Evolutionary conservation across 2,888 invertebrate genomes (phyloP).

Genomic region (Eupeodes latifasciatus): DNA sequence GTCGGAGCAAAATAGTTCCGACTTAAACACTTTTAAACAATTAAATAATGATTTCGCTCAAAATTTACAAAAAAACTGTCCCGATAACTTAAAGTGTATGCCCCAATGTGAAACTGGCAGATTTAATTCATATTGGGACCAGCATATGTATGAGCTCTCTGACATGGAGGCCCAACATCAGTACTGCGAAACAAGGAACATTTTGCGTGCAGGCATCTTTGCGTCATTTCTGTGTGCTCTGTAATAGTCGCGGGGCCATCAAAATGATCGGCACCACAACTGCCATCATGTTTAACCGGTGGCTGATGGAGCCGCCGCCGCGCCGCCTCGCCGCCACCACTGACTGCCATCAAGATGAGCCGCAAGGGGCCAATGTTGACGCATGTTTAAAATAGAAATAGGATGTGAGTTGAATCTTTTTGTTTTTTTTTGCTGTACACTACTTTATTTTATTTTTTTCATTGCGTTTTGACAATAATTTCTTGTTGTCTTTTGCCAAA

Average conservation of each 20-base stretch:
- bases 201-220: conserved; percentile 69
- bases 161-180: conserved; percentile 55
- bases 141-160: conserved; percentile 30
- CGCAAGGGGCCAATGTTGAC: conserved; percentile 70
- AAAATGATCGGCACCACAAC: conserved; percentile 72
- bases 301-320: conserved; percentile 59
- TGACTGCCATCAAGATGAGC: conserved; percentile 16
- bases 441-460: conserved; percentile 27
- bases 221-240: conserved; percentile 16
- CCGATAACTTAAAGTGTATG: too few species aligned
- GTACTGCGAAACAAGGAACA: conserved; percentile 66
- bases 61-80: neutral
- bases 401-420: conserved; percentile 59
- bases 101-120: neutral
- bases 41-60: too few species aligned
- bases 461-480: conserved; percentile 59
- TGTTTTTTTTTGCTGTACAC: neutral
- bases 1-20: too few species aligned
- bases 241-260: conserved; percentile 70
- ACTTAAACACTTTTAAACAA: too few species aligned
- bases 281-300: conserved; percentile 66
- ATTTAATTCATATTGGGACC: conserved; percentile 1
- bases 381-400: conserved; percentile 69
- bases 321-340: too few species aligned
- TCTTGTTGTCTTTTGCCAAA: conserved; percentile 61